Evolutionary conservation across 1,140 invertebrate genomes (phyloP), one percentile per base, ranked within the genome.

Genomic region (Olivierus martensii): DNA sequence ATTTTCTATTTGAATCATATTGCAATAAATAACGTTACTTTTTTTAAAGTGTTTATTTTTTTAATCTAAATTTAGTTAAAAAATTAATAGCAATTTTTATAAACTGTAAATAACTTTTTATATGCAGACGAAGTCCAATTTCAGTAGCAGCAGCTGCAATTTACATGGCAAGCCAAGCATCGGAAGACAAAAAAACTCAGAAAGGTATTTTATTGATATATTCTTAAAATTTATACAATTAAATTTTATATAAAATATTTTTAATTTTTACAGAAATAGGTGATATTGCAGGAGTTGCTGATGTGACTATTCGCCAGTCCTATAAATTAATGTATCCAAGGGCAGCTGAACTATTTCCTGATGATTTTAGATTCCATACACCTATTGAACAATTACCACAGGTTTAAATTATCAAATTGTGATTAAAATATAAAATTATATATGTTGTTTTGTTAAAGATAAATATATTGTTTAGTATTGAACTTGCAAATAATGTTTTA

Each of bases 81-180:
- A n/a, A n/a, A n/a, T n/a, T n/a, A n/a, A n/a, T n/a, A n/a, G n/a
- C n/a, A n/a, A n/a, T n/a, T n/a, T n/a, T n/a, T n/a, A n/a, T n/a
- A n/a, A n/a, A n/a, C n/a, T n/a, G n/a, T n/a, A n/a, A n/a, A n/a
- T n/a, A n/a, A n/a, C n/a, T n/a, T n/a, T n/a, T 39, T 39, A 17
- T 57, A 59, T 69, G 35, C 60, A 76, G 75, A n/a, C 79, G 94
- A 64, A 98, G 93, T 59, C 96, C 96, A 0, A 97, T 99, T 59
- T 99, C 94, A 0, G 92, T 99, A 2, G 91, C 96, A 1, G 96
- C 96, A 36, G 95, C 96, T 44, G 94, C 96, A 45, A 99, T 99
- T 64, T 99, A 99, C 65, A 98, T 99, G 93, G 95, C 96, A 1
- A 96, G 91, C 39, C 59, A 89, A 80, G 89, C 92, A 5, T 96